phyloP scores from a whole-genome alignment of 2,888 invertebrate species.

The Allacma fusca region DNA sequence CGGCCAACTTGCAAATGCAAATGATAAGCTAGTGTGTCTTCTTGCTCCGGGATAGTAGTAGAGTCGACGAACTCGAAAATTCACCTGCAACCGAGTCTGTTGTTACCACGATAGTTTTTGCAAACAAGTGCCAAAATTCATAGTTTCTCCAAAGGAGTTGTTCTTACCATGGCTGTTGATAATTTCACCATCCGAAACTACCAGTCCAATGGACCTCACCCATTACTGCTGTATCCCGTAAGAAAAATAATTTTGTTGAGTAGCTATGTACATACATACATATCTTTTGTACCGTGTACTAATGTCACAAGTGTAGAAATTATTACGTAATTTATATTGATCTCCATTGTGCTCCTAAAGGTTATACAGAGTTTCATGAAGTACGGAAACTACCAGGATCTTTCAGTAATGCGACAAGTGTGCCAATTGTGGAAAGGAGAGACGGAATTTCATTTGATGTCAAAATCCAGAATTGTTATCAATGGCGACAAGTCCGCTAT shows the following conservation, averaged over 20 bases:
- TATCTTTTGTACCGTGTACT: too few relatives aligned
- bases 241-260: constrained; percentile 4
- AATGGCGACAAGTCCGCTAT: constrained; percentile 22
- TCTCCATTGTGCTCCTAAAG: constrained; percentile 19
- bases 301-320: too few relatives aligned
- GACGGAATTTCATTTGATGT: constrained; percentile 23
- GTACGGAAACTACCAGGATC: constrained; percentile 44
- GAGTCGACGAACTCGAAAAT: neutral
- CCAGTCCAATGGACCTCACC: constrained; percentile 23
- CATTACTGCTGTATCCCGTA: constrained; percentile 47
- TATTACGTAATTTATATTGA: neutral
- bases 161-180: neutral
- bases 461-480: constrained; percentile 32
- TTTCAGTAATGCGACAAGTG: constrained; percentile 43
- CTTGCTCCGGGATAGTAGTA: neutral
- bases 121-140: neutral
- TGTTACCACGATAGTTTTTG: neutral
- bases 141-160: neutral
- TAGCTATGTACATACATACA: neutral
- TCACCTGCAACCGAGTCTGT: neutral
- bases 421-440: constrained; percentile 46
- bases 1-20: neutral
- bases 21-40: neutral
- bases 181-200: neutral
- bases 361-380: constrained; percentile 36